Evolutionary conservation across 1,140 invertebrate genomes (phyloP).

Genomic region (Zaprionus kolodkinae): DNA sequence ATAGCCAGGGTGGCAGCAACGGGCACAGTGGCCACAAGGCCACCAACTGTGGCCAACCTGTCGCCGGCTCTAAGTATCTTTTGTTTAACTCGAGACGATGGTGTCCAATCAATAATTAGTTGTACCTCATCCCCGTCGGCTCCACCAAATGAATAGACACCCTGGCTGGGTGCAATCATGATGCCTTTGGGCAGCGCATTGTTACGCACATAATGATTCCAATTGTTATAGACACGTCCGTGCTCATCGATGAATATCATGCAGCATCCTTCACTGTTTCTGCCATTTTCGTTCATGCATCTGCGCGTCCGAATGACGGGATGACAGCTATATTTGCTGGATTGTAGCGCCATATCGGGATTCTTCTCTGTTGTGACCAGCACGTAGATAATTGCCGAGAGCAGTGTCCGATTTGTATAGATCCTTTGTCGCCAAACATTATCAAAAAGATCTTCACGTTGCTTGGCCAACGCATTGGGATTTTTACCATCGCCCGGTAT

Average conservation of each 20-base stretch:
- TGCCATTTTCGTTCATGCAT: conserved; percentile 45
- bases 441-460: conserved; percentile 56
- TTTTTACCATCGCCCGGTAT: conserved; percentile 39
- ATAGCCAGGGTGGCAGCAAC: conserved; percentile 62
- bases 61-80: conserved; percentile 56
- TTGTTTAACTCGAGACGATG: conserved; percentile 28
- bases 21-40: conserved; percentile 62
- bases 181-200: conserved; percentile 68
- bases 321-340: conserved; percentile 66
- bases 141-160: conserved; percentile 62
- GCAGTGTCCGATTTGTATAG: conserved; percentile 67
- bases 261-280: conserved; percentile 70
- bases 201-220: conserved; percentile 58
- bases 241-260: conserved; percentile 78
- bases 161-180: conserved; percentile 69
- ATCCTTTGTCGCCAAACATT: conserved; percentile 74
- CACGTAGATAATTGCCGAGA: conserved; percentile 76
- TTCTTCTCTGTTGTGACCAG: conserved; percentile 63
- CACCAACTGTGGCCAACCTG: conserved; percentile 54
- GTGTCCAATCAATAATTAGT: conserved; percentile 49
- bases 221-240: conserved; percentile 71
- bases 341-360: conserved; percentile 46
- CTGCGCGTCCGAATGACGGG: conserved; percentile 74
- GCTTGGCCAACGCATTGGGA: conserved; percentile 29
- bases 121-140: conserved; percentile 41